Conservation (phyloP, 1,140 invertebrate genomes). For the Caenorhabditis brenneri region DNA sequence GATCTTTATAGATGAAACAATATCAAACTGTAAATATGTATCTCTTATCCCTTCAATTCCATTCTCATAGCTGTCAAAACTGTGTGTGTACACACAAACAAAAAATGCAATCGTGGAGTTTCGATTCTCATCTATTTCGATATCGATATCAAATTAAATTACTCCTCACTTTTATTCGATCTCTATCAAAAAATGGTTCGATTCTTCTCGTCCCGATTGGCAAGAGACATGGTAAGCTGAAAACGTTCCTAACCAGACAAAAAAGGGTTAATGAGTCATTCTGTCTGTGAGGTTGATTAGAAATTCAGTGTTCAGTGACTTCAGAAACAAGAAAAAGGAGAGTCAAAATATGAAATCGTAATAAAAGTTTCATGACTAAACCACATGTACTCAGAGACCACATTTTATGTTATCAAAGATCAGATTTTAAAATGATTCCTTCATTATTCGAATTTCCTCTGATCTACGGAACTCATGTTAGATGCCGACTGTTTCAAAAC, state of each 20-base stretch:
- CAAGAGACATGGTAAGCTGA: conserved; percentile 8
- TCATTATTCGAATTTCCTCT: not conserved
- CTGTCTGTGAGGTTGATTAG: not conserved
- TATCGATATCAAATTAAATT: not conserved
- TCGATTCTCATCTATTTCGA: not conserved
- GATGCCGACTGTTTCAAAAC: no score
- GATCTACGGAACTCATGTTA: not conserved
- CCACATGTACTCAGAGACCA: not conserved
- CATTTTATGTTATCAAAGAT: not conserved
- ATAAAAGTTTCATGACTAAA: not conserved
- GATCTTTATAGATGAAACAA: not conserved
- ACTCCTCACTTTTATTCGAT: not conserved
- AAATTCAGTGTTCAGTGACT: not conserved
- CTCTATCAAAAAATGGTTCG: not conserved
- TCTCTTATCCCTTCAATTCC: not conserved
- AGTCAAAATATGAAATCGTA: not conserved
- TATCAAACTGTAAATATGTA: not conserved
- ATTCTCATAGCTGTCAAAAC: conserved; percentile 34
- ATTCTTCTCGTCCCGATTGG: conserved; percentile 26
- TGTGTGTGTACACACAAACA: conserved; percentile 24
- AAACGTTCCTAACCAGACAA: not conserved
- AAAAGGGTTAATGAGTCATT: not conserved
- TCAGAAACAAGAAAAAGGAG: not conserved
- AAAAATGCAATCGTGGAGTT: not conserved
- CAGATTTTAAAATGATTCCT: not conserved